Conservation (phyloP, 2,113 vertebrate species). For the Paedocypris sp. region DNA sequence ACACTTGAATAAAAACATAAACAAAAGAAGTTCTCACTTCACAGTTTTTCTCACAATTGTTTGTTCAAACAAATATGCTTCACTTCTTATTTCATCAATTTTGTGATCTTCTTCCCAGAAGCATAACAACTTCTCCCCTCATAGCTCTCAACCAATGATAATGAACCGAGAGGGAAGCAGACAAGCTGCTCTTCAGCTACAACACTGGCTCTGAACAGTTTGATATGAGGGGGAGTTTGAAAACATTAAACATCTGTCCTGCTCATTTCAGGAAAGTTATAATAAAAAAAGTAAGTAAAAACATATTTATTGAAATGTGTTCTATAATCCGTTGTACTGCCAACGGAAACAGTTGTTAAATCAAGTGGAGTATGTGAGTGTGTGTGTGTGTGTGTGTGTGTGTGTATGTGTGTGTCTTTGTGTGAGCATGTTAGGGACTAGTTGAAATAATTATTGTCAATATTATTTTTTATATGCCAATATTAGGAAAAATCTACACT, state of each 20-base stretch:
- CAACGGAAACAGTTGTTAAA: too few species aligned
- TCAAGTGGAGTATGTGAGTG: too few species aligned
- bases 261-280: conserved; percentile 9
- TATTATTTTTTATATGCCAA: too few species aligned
- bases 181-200: conserved; percentile 9
- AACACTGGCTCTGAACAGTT: conserved; percentile 1
- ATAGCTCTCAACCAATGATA: background rate
- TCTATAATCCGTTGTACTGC: too few species aligned
- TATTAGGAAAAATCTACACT: too few species aligned
- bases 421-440: too few species aligned
- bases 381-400: too few species aligned
- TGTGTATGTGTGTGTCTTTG: too few species aligned
- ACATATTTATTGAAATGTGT: too few species aligned
- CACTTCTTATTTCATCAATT: background rate
- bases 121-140: background rate
- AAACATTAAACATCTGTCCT: conserved; percentile 22
- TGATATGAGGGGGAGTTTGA: conserved; percentile 25
- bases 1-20: too few species aligned
- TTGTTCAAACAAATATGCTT: background rate
- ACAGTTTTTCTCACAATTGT: background rate
- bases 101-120: background rate
- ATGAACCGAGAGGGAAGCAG: conserved; percentile 15
- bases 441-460: too few species aligned
- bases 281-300: background rate
- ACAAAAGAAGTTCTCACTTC: too few species aligned